Evolutionary conservation across 2,888 invertebrate genomes (phyloP), one percentile per base, ranked within the genome.

Genomic region (Plemyria rubiginata): DNA sequence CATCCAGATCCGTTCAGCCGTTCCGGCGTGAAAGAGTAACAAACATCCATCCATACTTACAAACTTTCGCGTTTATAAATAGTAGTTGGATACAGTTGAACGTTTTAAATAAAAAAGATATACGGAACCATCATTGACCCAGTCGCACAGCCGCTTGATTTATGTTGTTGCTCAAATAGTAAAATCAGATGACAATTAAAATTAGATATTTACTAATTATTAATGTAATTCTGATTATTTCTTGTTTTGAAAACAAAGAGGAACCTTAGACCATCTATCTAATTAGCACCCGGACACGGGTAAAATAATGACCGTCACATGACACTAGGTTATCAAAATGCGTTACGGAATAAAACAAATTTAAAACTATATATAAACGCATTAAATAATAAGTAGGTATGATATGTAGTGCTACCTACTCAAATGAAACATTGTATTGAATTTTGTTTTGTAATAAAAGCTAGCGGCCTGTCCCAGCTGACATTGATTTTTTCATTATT

Each of bases 201-300:
- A 38, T 1, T 45, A 43, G 13, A 3, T 43, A 15, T 2, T n/a
- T 41, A 41, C 15, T 46, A 28, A 22, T 41, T 40, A 22, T 52
- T 6, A 16, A 11, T 32, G 28, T 9, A 53, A 13, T 28, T 9
- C 41, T 40, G 36, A 16, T 9, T n/a, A 16, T 32, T 40, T 16
- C 38, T 54, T 54, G 54, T 43, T 57, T 36, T 51, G 50, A 43
- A 57, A 57, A 57, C 50, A 55, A 55, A 36, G n/a, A 7, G 5
- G 12, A n/a, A 48, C 22, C 28, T n/a, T 22, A 22, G 4, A 43
- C 13, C 6, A 51, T 22, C 54, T 16, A 51, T 22, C 54, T 16
- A 46, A 38, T 46, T 54, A 36, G 12, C 43, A 57, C 57, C 51
- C 57, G 57, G 57, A 57, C 43, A 32, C 40, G 22, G 22, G 6